Percentiles rank a stretch among this genome's conserved stretches.
These are phyloP conservation scores for Nesoenas mayeri DNA, from an alignment of 2,113 vertebrate genomes.

Conservation along the genomic window DNA sequence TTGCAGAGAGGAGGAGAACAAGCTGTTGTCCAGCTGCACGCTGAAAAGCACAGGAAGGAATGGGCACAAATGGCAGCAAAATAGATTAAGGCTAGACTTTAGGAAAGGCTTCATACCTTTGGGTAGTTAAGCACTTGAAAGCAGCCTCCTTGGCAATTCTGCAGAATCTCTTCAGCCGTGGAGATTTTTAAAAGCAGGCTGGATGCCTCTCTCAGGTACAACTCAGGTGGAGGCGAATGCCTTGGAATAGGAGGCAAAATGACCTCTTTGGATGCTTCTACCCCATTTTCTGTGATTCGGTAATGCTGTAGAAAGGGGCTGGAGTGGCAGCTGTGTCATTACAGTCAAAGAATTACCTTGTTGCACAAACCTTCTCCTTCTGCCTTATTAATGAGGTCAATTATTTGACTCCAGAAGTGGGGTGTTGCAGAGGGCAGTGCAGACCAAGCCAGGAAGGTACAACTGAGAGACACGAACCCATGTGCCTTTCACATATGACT, in stretches of 20 bases:
- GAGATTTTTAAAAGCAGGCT: constrained; percentile 3
- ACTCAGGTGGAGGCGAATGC: neutral
- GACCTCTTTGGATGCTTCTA: neutral
- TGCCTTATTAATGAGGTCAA: neutral
- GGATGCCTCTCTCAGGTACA: neutral
- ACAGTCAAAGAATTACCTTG: neutral
- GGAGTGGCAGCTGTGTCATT: neutral
- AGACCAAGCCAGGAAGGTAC: neutral
- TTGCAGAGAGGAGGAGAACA: neutral
- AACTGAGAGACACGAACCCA: neutral
- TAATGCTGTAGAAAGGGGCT: neutral
- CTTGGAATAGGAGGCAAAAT: neutral
- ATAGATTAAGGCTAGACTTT: neutral
- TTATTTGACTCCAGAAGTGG: neutral
- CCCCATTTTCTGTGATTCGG: neutral
- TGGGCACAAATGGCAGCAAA: neutral
- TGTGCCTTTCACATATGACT: neutral
- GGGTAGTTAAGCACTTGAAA: constrained; percentile 15
- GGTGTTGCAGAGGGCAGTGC: neutral
- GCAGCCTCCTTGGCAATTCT: neutral
- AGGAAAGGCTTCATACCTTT: neutral
- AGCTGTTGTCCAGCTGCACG: neutral
- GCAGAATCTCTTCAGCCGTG: neutral
- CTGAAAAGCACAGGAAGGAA: neutral
- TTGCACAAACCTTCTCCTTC: neutral